Base-by-base conservation (phyloP, 2,797 vertebrate genomes). In the Holocentrus rufus region DNA sequence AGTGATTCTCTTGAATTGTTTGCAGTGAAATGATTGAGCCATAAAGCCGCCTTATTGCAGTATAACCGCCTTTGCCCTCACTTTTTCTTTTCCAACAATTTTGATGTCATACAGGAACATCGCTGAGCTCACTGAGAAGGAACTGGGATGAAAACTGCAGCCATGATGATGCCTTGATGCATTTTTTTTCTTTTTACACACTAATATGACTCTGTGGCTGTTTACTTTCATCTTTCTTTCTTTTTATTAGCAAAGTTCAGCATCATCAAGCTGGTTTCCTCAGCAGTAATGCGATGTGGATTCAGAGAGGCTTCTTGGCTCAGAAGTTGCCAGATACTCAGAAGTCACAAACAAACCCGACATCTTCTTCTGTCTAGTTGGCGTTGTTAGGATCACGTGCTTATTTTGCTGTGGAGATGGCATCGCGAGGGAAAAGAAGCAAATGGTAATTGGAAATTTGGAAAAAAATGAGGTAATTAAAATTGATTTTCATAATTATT, bases 311-410 rank as follows among this genome's bases (percentile, higher is more conserved):
- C 18, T 17, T 49, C 18, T 17, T 49, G 17, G 46, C 46, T 49
- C 4, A 17, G 18, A 49, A 49, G 18, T 18, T 7, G 49, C 34
- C 34, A 36, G 34, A 36, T 7, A 9, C 7, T 9, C 34, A 36
- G 9, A 7, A 36, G 34, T 9, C n/a, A 42, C 65, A 68, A 69
- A 65, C 65, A 65, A 39, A 75, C 55, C 58, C 4, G 3, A 6
- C 55, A 2, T 65, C 74, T 81, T 27, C 67, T 10, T 7, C 50
- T 52, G 58, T 71, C 50, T 53, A 42, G 67, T 13, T 13, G 39
- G 3, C 39, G 3, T 2, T 42, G 39, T 55, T 70, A 78, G 66
- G 62, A 34, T 44, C 44, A 42, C 44, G 34, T 9, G 50, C 65
- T 55, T 65, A 30, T 36, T 36, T 36, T 10, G 34, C 34, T 54